A percentile compares a stretch with the other conserved stretches of the same genome.
These are phyloP conservation scores for Erethizon dorsatum DNA, from an alignment of 2,797 vertebrate genomes.

Conservation along the genomic window DNA sequence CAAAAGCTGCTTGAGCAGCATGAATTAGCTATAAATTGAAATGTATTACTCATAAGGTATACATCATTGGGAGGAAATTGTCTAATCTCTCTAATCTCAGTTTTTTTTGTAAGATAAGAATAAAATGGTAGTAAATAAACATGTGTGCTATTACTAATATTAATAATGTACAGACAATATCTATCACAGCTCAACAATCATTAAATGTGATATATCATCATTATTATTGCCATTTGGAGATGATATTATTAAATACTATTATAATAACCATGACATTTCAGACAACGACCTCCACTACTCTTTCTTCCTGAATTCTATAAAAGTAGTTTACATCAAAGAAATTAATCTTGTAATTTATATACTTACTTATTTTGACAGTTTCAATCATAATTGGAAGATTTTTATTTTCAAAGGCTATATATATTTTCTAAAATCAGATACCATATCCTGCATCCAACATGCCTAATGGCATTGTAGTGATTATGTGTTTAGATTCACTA, in stretches of 20 bases:
- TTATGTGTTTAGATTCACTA: slow-evolving; percentile 29
- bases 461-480: neutral
- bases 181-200: slow-evolving; percentile 11
- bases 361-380: neutral
- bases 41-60: neutral
- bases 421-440: slow-evolving; percentile 49
- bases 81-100: neutral
- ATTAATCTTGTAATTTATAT: neutral
- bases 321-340: neutral
- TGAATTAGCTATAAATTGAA: neutral
- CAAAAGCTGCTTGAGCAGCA: neutral
- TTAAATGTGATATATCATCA: neutral
- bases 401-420: neutral
- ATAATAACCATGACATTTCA: neutral
- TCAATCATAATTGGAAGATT: neutral
- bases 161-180: neutral
- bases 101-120: neutral
- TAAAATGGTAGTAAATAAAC: neutral
- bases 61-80: neutral
- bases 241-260: neutral
- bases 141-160: neutral
- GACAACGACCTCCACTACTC: neutral
- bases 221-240: neutral
- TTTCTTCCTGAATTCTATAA: slow-evolving; percentile 17
- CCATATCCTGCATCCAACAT: neutral